phyloP scores from a whole-genome alignment of 2,113 vertebrate species.

The Ibidorhyncha struthersii region DNA sequence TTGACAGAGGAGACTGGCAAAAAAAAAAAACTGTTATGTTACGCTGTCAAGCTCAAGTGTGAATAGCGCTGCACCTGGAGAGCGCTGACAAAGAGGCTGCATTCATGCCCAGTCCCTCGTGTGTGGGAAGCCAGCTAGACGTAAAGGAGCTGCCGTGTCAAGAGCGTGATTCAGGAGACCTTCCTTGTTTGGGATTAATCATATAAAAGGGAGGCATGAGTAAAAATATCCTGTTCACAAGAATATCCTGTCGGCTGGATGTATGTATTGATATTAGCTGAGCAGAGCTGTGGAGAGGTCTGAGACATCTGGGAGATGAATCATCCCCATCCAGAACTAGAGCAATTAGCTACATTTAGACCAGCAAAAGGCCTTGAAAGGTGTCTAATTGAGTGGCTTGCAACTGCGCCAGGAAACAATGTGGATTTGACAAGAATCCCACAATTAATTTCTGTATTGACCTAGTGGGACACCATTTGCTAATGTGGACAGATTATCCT shows the following conservation, averaged over 20 bases:
- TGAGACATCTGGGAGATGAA: conserved; percentile 81
- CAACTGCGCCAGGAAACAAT: conserved; percentile 76
- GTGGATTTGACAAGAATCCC: conserved; percentile 75
- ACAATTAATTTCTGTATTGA: conserved; percentile 78
- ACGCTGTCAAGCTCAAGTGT: conserved; percentile 75
- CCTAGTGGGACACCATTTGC: conserved; percentile 75
- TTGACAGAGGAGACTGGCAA: conserved; percentile 63
- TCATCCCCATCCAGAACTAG: conserved; percentile 73
- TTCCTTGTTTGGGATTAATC: conserved; percentile 79
- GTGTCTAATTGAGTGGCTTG: conserved; percentile 81
- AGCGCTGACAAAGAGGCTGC: conserved; percentile 70
- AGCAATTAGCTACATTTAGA: conserved; percentile 82
- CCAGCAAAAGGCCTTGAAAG: conserved; percentile 75
- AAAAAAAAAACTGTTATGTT: conserved; percentile 70
- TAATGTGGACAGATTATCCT: conserved; percentile 67
- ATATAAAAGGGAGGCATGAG: conserved; percentile 72
- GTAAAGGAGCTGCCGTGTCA: conserved; percentile 67
- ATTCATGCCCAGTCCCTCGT: conserved; percentile 76
- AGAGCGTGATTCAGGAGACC: conserved; percentile 73
- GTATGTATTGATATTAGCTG: conserved; percentile 56
- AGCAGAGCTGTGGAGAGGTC: conserved; percentile 63
- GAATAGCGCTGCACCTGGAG: conserved; percentile 83
- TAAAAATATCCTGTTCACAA: conserved; percentile 76
- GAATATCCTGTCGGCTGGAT: conserved; percentile 56
- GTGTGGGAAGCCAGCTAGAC: conserved; percentile 75